Percentiles rank a stretch among this genome's conserved stretches.
phyloP scores from a whole-genome alignment of 2,888 invertebrate genomes.

The Sthenelais limicola region DNA sequence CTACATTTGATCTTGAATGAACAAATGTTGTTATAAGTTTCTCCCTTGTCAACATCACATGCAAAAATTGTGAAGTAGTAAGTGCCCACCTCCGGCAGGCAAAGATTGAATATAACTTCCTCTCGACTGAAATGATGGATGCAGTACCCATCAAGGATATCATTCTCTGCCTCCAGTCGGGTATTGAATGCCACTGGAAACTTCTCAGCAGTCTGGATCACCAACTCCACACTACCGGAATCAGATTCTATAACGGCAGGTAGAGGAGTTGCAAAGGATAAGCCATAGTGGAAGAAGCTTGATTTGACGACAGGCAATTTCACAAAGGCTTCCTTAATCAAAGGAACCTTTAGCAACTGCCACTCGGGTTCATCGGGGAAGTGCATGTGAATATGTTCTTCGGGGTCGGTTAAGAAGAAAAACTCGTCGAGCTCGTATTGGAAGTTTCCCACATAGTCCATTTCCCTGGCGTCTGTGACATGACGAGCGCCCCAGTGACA shows the following conservation, averaged over 20 bases:
- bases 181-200: slow-evolving; percentile 61
- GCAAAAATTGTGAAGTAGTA: slow-evolving; percentile 53
- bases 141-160: slow-evolving; percentile 53
- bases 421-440: slow-evolving; percentile 70
- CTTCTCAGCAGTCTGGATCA: slow-evolving; percentile 53
- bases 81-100: slow-evolving; percentile 45
- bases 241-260: slow-evolving; percentile 65
- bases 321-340: slow-evolving; percentile 72
- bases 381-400: slow-evolving; percentile 69
- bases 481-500: slow-evolving; percentile 97
- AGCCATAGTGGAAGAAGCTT: slow-evolving; percentile 60
- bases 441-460: slow-evolving; percentile 52
- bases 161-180: slow-evolving; percentile 63
- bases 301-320: slow-evolving; percentile 71
- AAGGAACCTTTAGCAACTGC: slow-evolving; percentile 73
- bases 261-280: slow-evolving; percentile 54
- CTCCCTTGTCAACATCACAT: slow-evolving; percentile 45
- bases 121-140: slow-evolving; percentile 42
- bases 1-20: slow-evolving; percentile 45
- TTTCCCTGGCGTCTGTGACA: slow-evolving; percentile 41
- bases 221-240: slow-evolving; percentile 62
- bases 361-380: slow-evolving; percentile 70
- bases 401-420: slow-evolving; percentile 69
- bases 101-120: slow-evolving; percentile 44
- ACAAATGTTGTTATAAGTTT: slow-evolving; percentile 46